Evolutionary conservation across 2,888 invertebrate species (phyloP), one percentile per base, ranked within the genome.

Genomic region (Alsophila aescularia): DNA sequence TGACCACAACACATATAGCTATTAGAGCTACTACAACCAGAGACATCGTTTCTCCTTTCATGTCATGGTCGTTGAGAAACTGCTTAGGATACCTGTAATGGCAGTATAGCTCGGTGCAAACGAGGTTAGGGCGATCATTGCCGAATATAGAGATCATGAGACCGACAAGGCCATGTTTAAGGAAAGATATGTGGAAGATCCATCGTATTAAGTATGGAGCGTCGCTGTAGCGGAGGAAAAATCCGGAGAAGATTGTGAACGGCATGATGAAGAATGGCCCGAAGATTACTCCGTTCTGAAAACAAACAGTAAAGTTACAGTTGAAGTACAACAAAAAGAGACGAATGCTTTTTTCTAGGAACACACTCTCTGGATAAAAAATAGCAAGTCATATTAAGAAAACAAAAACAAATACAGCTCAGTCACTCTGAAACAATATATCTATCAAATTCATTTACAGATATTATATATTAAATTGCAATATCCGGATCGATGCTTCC

Each of bases 191-290:
- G 77, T 98, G 96, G 72, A 98, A 97, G 24, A 98, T 70, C 97
- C 98, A 98, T 39, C 94, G 94, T 62, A 97, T 88, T 71, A 94
- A 94, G 0, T 86, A 83, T 7, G 97, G 97, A 1, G 97, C 96
- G 69, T 98, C 97, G 68, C 93, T 93, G 69, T 96, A 93, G 72
- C 95, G 96, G 0, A 98, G 94, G 80, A 98, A 98, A 87, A 98
- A 98, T 5, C 98, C 98, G 50, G 97, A 97, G 89, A 98, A 98
- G 67, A 97, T 93, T 16, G 96, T 93, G 77, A 98, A 97, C 0
- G 98, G 98, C 81, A 97, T 94, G 61, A 96, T 94, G 71, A 95
- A 94, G 63, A 98, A 94, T 7, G 98, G 97, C 4, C 98, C 98
- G 77, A 98, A 94, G 72, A 98, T 95, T 4, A 97, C 96, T 10